Percentiles rank a stretch among this genome's conserved stretches.
phyloP scores from a whole-genome alignment of 1,140 invertebrate genomes.

The Drosophila triauraria region DNA sequence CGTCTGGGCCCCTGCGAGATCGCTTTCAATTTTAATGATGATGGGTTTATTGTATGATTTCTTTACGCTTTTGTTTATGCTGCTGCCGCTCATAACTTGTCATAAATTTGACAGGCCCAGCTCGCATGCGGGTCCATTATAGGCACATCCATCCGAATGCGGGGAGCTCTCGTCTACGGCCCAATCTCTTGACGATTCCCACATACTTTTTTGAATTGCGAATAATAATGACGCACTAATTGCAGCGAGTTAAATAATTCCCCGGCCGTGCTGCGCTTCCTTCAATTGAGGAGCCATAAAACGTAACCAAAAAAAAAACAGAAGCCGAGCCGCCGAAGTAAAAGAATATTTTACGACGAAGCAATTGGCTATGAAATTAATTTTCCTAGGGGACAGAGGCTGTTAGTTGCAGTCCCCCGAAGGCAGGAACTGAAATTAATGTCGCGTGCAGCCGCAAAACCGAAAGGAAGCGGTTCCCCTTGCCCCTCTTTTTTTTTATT shows the following conservation, averaged over 20 bases:
- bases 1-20: conserved; percentile 22
- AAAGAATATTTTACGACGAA: conserved; percentile 68
- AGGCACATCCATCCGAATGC: conserved; percentile 21
- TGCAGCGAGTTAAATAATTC: conserved; percentile 63
- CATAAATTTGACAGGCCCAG: conserved; percentile 76
- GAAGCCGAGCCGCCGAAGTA: conserved; percentile 15
- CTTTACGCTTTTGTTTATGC: conserved; percentile 70
- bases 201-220: conserved; percentile 79
- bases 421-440: conserved; percentile 77
- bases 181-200: conserved; percentile 47
- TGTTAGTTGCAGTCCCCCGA: conserved; percentile 47
- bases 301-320: conserved; percentile 21
- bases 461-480: conserved; percentile 37
- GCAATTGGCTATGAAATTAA: conserved; percentile 83
- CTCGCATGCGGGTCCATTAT: conserved; percentile 70
- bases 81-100: conserved; percentile 79
- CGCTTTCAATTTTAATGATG: conserved; percentile 60
- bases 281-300: conserved; percentile 70
- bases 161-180: conserved; percentile 15
- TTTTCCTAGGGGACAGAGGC: conserved; percentile 62
- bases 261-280: conserved; percentile 32
- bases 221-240: conserved; percentile 81
- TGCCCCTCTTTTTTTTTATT: not conserved
- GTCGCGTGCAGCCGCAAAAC: conserved; percentile 70
- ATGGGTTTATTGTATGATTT: conserved; percentile 56